A percentile compares a stretch with the other conserved stretches of the same genome.
These are phyloP conservation scores for Vanessa atalanta DNA, from an alignment of 1,140 invertebrate species.

Conservation along the genomic window DNA sequence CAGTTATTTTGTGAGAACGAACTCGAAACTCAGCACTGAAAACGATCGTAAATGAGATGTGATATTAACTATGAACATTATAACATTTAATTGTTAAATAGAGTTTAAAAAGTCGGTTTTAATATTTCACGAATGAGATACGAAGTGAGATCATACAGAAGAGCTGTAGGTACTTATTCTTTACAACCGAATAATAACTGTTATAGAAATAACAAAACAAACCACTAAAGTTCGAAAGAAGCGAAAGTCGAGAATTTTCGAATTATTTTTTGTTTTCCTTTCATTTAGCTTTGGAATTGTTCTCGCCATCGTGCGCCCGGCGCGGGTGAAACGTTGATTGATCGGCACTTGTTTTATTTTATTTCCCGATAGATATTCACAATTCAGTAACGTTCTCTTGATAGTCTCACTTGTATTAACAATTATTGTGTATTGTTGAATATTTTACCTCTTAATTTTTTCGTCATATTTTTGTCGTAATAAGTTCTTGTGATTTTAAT, in stretches of 20 bases:
- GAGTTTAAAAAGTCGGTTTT: no score
- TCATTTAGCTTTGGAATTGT: slow-evolving; percentile 15
- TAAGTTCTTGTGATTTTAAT: neutral
- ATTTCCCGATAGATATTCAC: slow-evolving; percentile 1
- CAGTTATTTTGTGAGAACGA: no score
- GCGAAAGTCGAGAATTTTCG: neutral
- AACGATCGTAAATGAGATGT: no score
- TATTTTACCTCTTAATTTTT: neutral
- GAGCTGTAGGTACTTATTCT: neutral
- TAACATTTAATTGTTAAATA: no score
- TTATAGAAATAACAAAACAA: neutral
- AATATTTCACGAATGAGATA: no score
- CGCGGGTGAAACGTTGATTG: slow-evolving; percentile 16
- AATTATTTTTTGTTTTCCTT: slow-evolving; percentile 19
- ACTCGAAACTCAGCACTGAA: no score
- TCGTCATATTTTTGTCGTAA: neutral
- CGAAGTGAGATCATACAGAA: neutral
- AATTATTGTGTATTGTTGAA: neutral
- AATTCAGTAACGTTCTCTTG: neutral
- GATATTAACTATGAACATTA: no score
- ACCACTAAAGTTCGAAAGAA: neutral
- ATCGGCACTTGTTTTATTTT: slow-evolving; percentile 1
- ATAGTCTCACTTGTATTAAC: neutral
- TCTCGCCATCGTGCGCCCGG: neutral
- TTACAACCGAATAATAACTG: neutral